phyloP scores from a whole-genome alignment of 2,797 vertebrate species.

The Chelonia mydas region DNA sequence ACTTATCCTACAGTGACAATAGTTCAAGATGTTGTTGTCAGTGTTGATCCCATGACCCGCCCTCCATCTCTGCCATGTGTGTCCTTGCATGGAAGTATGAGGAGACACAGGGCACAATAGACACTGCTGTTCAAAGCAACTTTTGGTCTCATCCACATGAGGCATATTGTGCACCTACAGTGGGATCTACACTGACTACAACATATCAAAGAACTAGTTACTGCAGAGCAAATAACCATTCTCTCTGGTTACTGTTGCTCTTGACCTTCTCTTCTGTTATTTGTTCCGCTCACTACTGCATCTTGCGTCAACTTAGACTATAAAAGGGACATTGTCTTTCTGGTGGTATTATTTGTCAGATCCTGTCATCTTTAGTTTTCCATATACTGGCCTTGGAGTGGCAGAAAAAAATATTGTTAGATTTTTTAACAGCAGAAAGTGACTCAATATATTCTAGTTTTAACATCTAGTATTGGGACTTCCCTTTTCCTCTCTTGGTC shows the following conservation, averaged over 20 bases:
- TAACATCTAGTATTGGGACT: background rate
- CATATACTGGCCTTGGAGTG: background rate
- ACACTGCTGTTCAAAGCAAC: background rate
- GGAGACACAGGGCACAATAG: background rate
- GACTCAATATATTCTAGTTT: background rate
- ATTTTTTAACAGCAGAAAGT: background rate
- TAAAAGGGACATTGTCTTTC: background rate
- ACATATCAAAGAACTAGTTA: background rate
- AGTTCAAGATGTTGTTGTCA: background rate
- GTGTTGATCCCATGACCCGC: background rate
- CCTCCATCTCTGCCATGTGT: background rate
- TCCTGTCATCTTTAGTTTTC: background rate
- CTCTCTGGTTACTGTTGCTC: background rate
- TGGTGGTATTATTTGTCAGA: background rate
- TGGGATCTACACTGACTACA: background rate
- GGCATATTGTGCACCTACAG: background rate
- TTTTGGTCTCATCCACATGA: background rate
- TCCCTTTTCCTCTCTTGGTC: background rate
- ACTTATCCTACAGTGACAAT: background rate
- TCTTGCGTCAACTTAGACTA: background rate
- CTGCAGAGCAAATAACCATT: background rate
- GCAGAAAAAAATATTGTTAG: background rate
- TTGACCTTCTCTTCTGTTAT: background rate
- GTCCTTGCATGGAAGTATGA: background rate
- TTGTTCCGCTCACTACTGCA: background rate